Percentiles rank a stretch among this genome's conserved stretches.
Evolutionary conservation across 1,140 invertebrate species (phyloP).

Genomic region (Euwallacea fornicatus): DNA sequence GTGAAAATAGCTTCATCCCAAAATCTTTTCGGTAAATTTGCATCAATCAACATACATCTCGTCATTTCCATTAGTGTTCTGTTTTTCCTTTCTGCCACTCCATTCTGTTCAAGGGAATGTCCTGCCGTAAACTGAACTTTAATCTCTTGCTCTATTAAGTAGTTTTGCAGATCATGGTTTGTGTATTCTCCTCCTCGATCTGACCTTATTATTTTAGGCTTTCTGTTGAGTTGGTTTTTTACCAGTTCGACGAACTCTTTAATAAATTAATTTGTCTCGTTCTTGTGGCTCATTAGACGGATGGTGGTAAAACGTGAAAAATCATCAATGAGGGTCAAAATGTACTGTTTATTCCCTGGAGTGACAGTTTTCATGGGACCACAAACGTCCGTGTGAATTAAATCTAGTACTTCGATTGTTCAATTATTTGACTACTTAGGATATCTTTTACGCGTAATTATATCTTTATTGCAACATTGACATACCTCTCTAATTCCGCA

Average conservation of each 20-base stretch:
- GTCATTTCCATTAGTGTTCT: slow-evolving; percentile 24
- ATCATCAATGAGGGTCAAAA: slow-evolving; percentile 22
- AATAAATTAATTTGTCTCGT: slow-evolving; percentile 1
- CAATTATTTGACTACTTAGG: too few relatives aligned
- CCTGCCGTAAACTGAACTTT: slow-evolving; percentile 2
- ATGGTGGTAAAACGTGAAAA: slow-evolving; percentile 11
- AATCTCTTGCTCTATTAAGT: slow-evolving; percentile 19
- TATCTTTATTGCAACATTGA: too few relatives aligned
- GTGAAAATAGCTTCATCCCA: slow-evolving; percentile 26
- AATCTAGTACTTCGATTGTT: too few relatives aligned
- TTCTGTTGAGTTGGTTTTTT: slow-evolving; percentile 8
- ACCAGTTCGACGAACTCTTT: slow-evolving; percentile 11
- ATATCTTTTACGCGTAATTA: too few relatives aligned
- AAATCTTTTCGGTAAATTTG: slow-evolving; percentile 12
- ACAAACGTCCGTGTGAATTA: not conserved
- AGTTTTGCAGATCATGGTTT: not conserved
- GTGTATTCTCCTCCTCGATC: slow-evolving; percentile 19
- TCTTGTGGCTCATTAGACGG: slow-evolving; percentile 19
- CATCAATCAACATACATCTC: slow-evolving; percentile 19
- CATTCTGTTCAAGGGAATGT: slow-evolving; percentile 27
- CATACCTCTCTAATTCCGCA: too few relatives aligned
- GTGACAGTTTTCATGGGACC: slow-evolving; percentile 5
- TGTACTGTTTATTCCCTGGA: slow-evolving; percentile 11
- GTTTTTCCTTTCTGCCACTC: slow-evolving; percentile 28
- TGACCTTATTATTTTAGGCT: slow-evolving; percentile 15